phyloP scores from a whole-genome alignment of 2,888 invertebrate species.

The Cerastis rubricosa region DNA sequence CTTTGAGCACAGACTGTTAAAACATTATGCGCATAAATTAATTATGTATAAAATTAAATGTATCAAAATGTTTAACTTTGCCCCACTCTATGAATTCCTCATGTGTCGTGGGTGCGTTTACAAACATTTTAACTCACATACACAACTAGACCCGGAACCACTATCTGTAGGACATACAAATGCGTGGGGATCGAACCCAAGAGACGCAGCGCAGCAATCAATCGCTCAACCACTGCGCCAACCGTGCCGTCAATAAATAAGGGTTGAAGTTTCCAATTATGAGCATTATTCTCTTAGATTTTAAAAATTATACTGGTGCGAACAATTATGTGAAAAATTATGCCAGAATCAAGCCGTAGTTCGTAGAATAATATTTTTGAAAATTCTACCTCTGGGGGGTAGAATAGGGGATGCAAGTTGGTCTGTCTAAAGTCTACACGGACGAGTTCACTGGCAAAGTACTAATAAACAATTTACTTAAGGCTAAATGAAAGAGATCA shows the following conservation, averaged over 20 bases:
- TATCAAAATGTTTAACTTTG: too few species aligned
- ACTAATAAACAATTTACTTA: background rate
- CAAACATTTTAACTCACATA: too few species aligned
- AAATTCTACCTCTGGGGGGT: background rate
- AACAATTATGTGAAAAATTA: background rate
- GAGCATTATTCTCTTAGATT: too few species aligned
- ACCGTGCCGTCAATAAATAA: too few species aligned
- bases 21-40: slow-evolving; percentile 9
- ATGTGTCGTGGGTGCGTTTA: too few species aligned
- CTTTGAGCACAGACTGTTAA: background rate
- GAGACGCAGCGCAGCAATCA: too few species aligned
- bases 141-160: too few species aligned
- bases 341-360: background rate
- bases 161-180: too few species aligned
- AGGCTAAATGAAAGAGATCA: background rate
- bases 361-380: background rate
- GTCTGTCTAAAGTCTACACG: background rate
- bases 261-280: background rate
- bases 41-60: background rate
- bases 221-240: too few species aligned
- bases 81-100: too few species aligned
- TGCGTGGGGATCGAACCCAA: too few species aligned
- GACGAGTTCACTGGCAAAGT: background rate
- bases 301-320: background rate
- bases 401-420: background rate